Evolutionary conservation across 2,113 vertebrate genomes (phyloP).

Genomic region (Mormoops blainvillei): DNA sequence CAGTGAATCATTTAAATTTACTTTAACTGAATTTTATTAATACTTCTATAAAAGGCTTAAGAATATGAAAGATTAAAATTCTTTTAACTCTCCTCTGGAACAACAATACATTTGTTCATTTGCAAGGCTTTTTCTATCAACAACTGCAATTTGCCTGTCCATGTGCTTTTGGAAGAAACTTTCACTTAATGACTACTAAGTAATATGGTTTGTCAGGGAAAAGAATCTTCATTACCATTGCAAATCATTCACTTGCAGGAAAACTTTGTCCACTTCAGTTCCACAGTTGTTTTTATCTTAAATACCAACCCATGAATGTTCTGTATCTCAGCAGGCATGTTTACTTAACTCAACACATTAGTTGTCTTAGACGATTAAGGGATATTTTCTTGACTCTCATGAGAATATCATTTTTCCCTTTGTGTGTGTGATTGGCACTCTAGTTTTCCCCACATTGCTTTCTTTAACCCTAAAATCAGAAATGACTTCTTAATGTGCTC

Average conservation of each 20-base stretch:
- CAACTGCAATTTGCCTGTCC: neutral
- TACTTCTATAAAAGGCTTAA: conserved; percentile 58
- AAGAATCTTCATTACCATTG: neutral
- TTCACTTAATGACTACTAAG: conserved; percentile 34
- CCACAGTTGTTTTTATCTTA: conserved; percentile 53
- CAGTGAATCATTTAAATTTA: conserved; percentile 65
- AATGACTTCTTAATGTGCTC: neutral
- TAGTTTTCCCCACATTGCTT: conserved; percentile 15
- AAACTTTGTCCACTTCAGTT: neutral
- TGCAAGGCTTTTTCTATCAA: conserved; percentile 56
- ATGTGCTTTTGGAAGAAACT: neutral
- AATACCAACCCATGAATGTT: neutral
- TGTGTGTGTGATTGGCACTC: conserved; percentile 22
- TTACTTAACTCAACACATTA: conserved; percentile 53
- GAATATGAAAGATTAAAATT: conserved; percentile 60
- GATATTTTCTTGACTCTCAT: conserved; percentile 38
- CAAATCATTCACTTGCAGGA: conserved; percentile 30
- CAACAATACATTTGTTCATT: conserved; percentile 51
- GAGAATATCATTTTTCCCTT: conserved; percentile 39
- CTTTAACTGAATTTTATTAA: conserved; percentile 68
- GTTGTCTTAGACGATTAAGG: conserved; percentile 33
- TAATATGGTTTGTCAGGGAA: conserved; percentile 17
- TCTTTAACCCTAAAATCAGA: conserved; percentile 27
- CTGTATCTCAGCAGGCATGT: conserved; percentile 46
- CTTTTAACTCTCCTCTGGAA: conserved; percentile 47